Evolutionary conservation across 2,888 invertebrate genomes (phyloP).

Genomic region (Lasioglossum oenotherae): DNA sequence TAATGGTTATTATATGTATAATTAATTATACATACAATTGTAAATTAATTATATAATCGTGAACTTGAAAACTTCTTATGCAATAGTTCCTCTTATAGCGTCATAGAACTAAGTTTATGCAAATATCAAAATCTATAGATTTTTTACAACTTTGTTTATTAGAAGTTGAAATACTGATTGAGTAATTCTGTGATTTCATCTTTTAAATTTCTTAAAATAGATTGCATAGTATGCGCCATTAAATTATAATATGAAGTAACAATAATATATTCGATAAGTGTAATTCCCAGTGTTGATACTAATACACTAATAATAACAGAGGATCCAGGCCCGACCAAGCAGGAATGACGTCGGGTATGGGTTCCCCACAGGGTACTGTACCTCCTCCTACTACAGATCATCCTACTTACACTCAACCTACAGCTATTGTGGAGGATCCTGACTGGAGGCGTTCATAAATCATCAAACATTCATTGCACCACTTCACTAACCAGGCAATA

Average conservation of each 20-base stretch:
- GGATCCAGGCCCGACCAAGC: conserved; percentile 89
- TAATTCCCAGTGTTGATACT: conserved; percentile 59
- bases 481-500: conserved; percentile 84
- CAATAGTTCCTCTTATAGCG: not conserved
- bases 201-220: conserved; percentile 6
- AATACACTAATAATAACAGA: conserved; percentile 85
- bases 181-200: conserved; percentile 15
- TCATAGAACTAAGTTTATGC: not conserved
- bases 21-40: not conserved
- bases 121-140: not conserved
- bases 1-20: not conserved
- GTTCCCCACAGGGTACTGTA: conserved; percentile 87
- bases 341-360: conserved; percentile 89
- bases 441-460: conserved; percentile 97
- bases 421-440: conserved; percentile 96
- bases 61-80: not conserved
- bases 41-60: not conserved
- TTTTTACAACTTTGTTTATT: not conserved
- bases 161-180: not conserved
- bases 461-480: conserved; percentile 80
- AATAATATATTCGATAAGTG: conserved; percentile 29
- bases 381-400: conserved; percentile 88
- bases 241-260: conserved; percentile 14
- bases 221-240: not conserved
- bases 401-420: conserved; percentile 83